Percentiles rank a stretch among this genome's conserved stretches.
phyloP scores from a whole-genome alignment of 2,888 invertebrate species.

The Torymus texanus region DNA sequence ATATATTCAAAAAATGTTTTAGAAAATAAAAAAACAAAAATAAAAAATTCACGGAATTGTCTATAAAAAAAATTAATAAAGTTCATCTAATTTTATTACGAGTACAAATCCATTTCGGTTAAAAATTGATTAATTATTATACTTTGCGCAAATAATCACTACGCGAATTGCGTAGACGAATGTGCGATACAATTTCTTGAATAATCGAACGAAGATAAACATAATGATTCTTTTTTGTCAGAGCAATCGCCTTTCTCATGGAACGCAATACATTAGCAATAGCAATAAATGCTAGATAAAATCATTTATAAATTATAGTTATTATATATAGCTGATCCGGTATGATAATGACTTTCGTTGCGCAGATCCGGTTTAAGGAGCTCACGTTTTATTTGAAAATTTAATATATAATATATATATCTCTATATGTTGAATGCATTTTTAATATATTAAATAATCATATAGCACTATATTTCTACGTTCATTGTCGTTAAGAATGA shows the following conservation, averaged over 20 bases:
- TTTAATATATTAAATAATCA: conserved; percentile 70
- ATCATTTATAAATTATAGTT: conserved; percentile 62
- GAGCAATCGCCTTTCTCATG: conserved; percentile 45
- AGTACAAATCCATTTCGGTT: background rate
- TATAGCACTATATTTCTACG: conserved; percentile 65
- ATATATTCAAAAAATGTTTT: conserved; percentile 6
- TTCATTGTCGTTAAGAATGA: conserved; percentile 59
- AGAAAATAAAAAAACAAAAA: conserved; percentile 25
- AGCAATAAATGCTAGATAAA: conserved; percentile 62
- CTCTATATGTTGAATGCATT: conserved; percentile 66
- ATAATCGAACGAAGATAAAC: conserved; percentile 31
- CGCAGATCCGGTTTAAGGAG: conserved; percentile 52
- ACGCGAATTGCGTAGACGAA: conserved; percentile 1
- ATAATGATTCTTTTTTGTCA: conserved; percentile 21
- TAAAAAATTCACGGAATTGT: conserved; percentile 1
- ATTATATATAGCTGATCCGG: conserved; percentile 63
- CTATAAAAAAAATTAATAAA: conserved; percentile 13
- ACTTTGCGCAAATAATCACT: conserved; percentile 24
- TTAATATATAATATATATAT: conserved; percentile 61
- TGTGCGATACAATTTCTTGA: conserved; percentile 32
- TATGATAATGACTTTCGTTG: conserved; percentile 62
- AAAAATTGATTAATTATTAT: conserved; percentile 4
- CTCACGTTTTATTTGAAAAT: conserved; percentile 50
- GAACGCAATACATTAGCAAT: conserved; percentile 54
- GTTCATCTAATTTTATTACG: background rate